These are phyloP conservation scores for Limnephilus lunatus DNA, from an alignment of 2,888 invertebrate species.

Conservation along the genomic window DNA sequence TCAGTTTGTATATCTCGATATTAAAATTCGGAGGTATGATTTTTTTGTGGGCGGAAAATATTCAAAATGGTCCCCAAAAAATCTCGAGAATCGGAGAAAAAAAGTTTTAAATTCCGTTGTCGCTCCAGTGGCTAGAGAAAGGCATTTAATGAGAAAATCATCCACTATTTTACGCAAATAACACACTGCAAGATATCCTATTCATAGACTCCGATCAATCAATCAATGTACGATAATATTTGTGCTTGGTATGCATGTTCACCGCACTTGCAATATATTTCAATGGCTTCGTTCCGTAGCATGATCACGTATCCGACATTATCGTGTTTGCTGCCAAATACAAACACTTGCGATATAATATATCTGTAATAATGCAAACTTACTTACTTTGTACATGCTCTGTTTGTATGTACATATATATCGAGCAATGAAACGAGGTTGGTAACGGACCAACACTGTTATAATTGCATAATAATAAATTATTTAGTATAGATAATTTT, in stretches of 20 bases:
- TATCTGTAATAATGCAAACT: neutral
- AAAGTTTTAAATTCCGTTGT: too few species aligned
- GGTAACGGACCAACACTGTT: neutral
- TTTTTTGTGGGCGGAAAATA: too few species aligned
- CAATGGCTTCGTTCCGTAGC: neutral
- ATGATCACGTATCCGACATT: conserved; percentile 5
- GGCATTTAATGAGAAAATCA: neutral
- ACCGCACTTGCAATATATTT: neutral
- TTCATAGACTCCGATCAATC: neutral
- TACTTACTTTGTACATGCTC: neutral
- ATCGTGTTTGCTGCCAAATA: conserved; percentile 3
- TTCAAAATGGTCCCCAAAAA: too few species aligned
- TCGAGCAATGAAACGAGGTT: neutral
- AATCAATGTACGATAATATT: neutral
- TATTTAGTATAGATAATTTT: too few species aligned
- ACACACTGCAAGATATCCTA: neutral
- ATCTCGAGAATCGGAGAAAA: too few species aligned
- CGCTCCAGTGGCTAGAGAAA: too few species aligned
- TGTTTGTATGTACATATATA: neutral
- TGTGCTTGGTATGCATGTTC: neutral
- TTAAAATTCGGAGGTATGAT: too few species aligned
- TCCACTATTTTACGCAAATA: neutral
- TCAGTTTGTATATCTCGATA: too few species aligned
- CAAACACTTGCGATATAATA: neutral
- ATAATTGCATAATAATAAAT: neutral